phyloP scores from a whole-genome alignment of 2,113 vertebrate genomes.

The Gavialis gangeticus region DNA sequence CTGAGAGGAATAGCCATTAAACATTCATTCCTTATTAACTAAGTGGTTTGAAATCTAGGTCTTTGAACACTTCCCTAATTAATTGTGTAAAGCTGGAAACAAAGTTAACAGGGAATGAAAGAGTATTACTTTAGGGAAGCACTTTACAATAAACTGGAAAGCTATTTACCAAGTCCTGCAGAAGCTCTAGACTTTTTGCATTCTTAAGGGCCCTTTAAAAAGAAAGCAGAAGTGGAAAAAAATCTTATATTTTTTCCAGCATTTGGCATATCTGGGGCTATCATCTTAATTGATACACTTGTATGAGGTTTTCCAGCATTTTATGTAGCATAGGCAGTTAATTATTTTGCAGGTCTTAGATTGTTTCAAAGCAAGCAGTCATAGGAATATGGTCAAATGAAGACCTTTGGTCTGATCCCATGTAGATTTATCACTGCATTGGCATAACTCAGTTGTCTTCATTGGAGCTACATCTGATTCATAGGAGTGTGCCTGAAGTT shows the following conservation, averaged over 20 bases:
- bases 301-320: neutral
- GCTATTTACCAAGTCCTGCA: neutral
- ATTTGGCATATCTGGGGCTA: neutral
- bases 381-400: neutral
- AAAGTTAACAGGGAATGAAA: slow-evolving; percentile 75
- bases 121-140: slow-evolving; percentile 55
- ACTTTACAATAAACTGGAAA: slow-evolving; percentile 1
- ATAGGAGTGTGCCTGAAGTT: neutral
- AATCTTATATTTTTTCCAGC: neutral
- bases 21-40: slow-evolving; percentile 80
- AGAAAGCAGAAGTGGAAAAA: neutral
- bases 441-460: neutral
- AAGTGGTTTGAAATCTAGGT: slow-evolving; percentile 78
- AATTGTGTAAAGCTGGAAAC: slow-evolving; percentile 78
- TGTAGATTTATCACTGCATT: neutral
- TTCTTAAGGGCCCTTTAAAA: neutral
- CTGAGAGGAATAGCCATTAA: slow-evolving; percentile 77
- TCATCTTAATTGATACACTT: neutral
- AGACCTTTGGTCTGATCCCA: neutral
- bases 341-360: neutral
- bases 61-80: slow-evolving; percentile 79
- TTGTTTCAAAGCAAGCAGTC: neutral
- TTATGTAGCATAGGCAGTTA: neutral
- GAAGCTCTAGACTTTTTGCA: neutral
- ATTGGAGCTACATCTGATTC: neutral